Base-by-base conservation (phyloP, 2,113 vertebrate genomes). In the Piprites chloris region DNA sequence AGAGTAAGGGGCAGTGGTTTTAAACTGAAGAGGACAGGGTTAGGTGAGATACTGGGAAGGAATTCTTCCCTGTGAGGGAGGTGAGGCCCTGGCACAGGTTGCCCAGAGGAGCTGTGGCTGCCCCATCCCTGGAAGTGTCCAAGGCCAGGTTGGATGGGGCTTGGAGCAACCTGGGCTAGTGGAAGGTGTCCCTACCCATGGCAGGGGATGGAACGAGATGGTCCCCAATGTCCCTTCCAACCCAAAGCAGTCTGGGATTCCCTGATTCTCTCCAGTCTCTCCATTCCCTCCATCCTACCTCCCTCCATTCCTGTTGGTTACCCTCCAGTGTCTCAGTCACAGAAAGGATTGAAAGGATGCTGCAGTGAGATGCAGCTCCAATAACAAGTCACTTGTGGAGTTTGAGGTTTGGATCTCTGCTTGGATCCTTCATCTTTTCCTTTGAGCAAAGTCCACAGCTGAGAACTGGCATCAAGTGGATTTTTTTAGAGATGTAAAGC, bases 61-160 rank as follows among this genome's bases (percentile, higher is more conserved):
- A 58, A 67, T 67, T 73, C 3, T 8, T 44, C 2, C 0, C 42
- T 75, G 19, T 2, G n/a, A 85, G 30, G 23, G 50, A 23, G 41
- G 14, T 2, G 0, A 73, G 41, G 8, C 4, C 4, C 49, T 73
- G 58, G 55, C 0, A 65, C 1, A 12, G 59, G 1, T 1, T 73
- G 0, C n/a, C 62, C 83, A 76, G 44, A 59, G 26, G 0, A 22
- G 44, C 62, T 67, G 35, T 7, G 62, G 52, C 52, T 86, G 72
- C 12, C 5, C 26, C 35, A 50, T 68, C 32, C 44, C 53, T 77
- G 84, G 53, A 1, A 76, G 37, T 59, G 37, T 0, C 63, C 84
- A 12, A 61, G 46, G 37, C 44, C 53, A 20, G 72, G 44, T 0
- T 86, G 81, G 62, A 37, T 1, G 1, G 24, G 24, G 61, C 4